Evolutionary conservation across 2,888 invertebrate species (phyloP).

Genomic region (Perizoma flavofasciatum): DNA sequence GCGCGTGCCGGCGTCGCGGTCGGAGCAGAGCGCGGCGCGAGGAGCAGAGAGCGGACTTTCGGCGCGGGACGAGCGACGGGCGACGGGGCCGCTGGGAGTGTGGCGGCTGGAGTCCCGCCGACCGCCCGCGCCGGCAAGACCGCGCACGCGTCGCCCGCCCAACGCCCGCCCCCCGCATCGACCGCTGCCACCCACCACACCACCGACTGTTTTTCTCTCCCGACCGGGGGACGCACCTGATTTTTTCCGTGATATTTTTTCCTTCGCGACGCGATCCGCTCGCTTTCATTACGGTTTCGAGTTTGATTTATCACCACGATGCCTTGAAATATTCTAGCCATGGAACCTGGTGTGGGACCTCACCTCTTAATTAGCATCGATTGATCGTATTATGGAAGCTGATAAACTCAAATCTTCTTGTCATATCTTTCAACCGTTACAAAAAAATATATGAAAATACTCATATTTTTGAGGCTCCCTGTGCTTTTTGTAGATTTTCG

Average conservation of each 20-base stretch:
- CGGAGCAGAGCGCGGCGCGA: conserved; percentile 67
- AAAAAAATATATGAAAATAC: too few species aligned
- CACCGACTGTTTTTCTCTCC: conserved; percentile 77
- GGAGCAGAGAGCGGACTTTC: conserved; percentile 63
- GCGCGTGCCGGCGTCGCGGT: conserved; percentile 45
- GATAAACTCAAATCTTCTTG: conserved; percentile 36
- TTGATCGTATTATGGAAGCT: conserved; percentile 60
- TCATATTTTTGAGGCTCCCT: too few species aligned
- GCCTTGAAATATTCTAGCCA: conserved; percentile 80
- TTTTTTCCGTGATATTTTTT: conserved; percentile 84
- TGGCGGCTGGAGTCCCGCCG: conserved; percentile 63
- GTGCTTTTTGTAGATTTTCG: too few species aligned
- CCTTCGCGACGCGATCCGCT: conserved; percentile 84
- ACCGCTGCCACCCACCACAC: conserved; percentile 72
- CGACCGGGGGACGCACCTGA: conserved; percentile 83
- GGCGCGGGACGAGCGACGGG: conserved; percentile 57
- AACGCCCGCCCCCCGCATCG: conserved; percentile 71
- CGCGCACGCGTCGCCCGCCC: conserved; percentile 71
- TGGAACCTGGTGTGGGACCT: conserved; percentile 78
- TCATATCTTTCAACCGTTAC: neutral
- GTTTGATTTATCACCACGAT: conserved; percentile 83
- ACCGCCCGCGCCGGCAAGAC: conserved; percentile 66
- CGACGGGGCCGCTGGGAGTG: conserved; percentile 61
- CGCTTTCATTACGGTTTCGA: conserved; percentile 84
- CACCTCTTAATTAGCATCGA: conserved; percentile 80